Percentiles rank a stretch among this genome's conserved stretches.
Conservation (phyloP, 2,113 vertebrate species). For the Clarias magur region DNA sequence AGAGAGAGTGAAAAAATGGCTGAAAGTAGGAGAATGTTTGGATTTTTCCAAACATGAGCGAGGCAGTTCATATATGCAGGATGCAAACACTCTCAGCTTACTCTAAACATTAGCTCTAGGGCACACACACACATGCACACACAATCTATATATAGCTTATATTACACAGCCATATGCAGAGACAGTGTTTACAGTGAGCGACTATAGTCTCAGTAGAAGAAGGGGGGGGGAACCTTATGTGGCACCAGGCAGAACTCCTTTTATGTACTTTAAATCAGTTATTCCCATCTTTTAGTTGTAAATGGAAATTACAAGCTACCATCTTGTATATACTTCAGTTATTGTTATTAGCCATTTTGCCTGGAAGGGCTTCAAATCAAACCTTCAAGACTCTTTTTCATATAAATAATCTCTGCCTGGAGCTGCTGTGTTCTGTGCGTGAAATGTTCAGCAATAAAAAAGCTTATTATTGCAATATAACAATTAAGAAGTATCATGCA, state of each 20-base stretch:
- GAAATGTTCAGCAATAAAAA: background rate
- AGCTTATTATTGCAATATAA: background rate
- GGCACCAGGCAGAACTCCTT: background rate
- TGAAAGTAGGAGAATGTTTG: constrained; percentile 12
- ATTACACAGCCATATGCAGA: background rate
- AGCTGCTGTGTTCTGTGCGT: background rate
- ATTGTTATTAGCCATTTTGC: background rate
- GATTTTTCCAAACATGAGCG: constrained; percentile 15
- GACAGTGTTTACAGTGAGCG: background rate
- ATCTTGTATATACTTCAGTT: background rate
- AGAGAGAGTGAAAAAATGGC: background rate
- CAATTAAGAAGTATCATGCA: too few relatives aligned
- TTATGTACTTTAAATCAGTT: background rate
- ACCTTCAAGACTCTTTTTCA: background rate
- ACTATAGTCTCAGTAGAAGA: background rate
- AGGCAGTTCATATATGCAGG: constrained; percentile 10
- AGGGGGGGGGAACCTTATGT: background rate
- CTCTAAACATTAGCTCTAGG: background rate
- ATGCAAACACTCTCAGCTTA: constrained; percentile 19
- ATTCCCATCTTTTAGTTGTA: background rate
- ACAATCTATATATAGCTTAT: constrained; percentile 12
- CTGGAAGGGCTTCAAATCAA: background rate
- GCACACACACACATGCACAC: background rate
- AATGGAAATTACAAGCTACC: background rate
- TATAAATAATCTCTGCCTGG: background rate